Base-by-base conservation (phyloP, 2,888 invertebrate species). In the Quadroppia sp. region DNA sequence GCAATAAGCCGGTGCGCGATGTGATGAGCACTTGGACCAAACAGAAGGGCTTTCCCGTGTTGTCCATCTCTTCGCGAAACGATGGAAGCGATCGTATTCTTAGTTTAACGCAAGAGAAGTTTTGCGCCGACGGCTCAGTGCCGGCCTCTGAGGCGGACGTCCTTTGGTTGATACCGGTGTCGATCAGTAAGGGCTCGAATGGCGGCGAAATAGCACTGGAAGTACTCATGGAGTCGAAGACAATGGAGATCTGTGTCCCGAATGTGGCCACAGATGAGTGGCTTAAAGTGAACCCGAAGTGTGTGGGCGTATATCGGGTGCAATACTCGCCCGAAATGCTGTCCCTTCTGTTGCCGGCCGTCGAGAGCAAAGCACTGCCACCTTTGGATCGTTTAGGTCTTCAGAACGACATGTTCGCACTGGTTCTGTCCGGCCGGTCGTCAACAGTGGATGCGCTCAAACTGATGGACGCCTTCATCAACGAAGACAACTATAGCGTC, bases 11-110 rank as follows among this genome's bases (percentile, higher is more conserved):
- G 4, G 90, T 99, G 0, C 89, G 88, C 0, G 88, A 87, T 67
- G 90, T 98, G 9, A 98, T 99, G 97, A 90, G 91, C 11, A 91
- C 92, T 25, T 99, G 98, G 98, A 97, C 96, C 0, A 91, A 92
- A 81, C 90, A 93, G 81, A 92, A 90, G 87, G 97, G 98, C 50
- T 97, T 92, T 81, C 97, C 97, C 0, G 88, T 96, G 2, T 13
- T 45, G 11, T 23, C 25, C 15, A 48, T 15, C n/a, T 23, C 7
- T 53, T 20, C 2, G 7, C 25, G 3, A 23, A 53, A 53, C 53
- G 3, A 3, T 53, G 25, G 25, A 50, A 36, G 9, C 36, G 36
- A 36, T 9, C 4, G 6, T 13, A 45, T 15, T 45, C n/a, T n/a
- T n/a, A n/a, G n/a, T n/a, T n/a, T n/a, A n/a, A n/a, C n/a, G n/a